Base-by-base conservation (phyloP, 2,888 invertebrate genomes). In the Pristionchus maxplancki region DNA sequence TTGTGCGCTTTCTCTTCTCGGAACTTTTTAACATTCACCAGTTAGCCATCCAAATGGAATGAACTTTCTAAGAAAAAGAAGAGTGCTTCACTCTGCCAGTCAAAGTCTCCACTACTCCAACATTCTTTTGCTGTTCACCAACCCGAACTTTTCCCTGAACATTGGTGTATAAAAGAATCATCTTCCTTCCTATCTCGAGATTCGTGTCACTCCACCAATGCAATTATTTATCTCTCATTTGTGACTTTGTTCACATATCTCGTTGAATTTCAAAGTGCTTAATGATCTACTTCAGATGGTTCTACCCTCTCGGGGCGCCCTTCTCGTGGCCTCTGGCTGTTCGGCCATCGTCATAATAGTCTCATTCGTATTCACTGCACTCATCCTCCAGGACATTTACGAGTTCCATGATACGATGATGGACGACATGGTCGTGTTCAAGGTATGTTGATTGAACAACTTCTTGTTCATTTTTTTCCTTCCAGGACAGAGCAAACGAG, bases 341-440 rank as follows among this genome's bases (percentile, higher is more conserved):
- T 88, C 88, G 1, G 28, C 62, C 3, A n/a, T 78, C 24, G 88
- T 88, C 13, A 88, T 88, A 28, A 37, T 88, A n/a, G n/a, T 40
- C 13, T 78, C 88, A 13, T 81, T 88, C 48, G 40, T 88, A 1
- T 78, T 88, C 88, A 88, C 88, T 31, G 53, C 88, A 5, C 15
- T 88, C 8, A 81, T 89, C 48, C 74, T 89, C 37, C 71, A 88
- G 31, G 90, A 90, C 62, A 90, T 90, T 53, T 81, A 82, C 82
- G 74, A 86, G 20, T 90, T 90, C 78, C 62, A 89, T n/a, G 88
- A 89, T 44, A 58, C 58, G n/a, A 34, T 89, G 9, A 58, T 89
- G 40, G 64, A 89, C 50, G 91, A 91, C 50, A 89, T 91, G 67
- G 87, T 84, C 64, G 62, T 67, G 81, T 91, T 91, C 90, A 90